Evolutionary conservation across 2,888 invertebrate genomes (phyloP).

Genomic region (Agrochola lota): DNA sequence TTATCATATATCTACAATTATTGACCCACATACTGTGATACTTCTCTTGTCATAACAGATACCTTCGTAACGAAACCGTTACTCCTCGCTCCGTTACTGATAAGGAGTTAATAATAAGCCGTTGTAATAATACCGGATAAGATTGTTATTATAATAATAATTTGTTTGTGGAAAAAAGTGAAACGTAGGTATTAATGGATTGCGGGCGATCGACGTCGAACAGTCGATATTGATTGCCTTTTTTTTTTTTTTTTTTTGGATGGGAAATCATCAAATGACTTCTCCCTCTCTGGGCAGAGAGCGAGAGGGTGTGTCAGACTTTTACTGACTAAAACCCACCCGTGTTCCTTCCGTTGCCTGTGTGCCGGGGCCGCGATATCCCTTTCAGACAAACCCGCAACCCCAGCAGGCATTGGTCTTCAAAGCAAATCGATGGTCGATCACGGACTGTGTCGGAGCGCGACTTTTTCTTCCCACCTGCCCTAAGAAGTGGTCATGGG

Average conservation of each 20-base stretch:
- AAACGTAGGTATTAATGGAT: not conserved
- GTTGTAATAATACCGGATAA: slow-evolving; percentile 26
- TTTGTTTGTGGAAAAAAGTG: slow-evolving; percentile 12
- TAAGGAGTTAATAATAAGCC: slow-evolving; percentile 21
- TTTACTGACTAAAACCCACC: too few species aligned
- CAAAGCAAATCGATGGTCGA: not conserved
- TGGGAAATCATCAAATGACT: too few species aligned
- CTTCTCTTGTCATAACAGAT: slow-evolving; percentile 48
- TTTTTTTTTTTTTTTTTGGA: too few species aligned
- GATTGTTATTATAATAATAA: slow-evolving; percentile 37
- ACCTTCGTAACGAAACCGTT: slow-evolving; percentile 56
- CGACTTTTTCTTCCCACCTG: not conserved
- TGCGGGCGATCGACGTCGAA: not conserved
- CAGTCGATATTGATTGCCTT: not conserved
- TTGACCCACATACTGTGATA: slow-evolving; percentile 55
- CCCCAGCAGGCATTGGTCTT: too few species aligned
- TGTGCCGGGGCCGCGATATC: too few species aligned
- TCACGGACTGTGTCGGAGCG: not conserved
- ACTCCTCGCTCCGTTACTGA: slow-evolving; percentile 41
- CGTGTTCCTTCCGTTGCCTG: too few species aligned
- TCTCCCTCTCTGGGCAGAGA: too few species aligned
- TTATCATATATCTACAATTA: slow-evolving; percentile 37
- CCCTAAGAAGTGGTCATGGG: not conserved
- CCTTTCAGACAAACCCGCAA: too few species aligned
- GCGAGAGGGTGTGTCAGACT: too few species aligned